Percentiles rank a stretch among this genome's conserved stretches.
Conservation (phyloP, 2,113 vertebrate species). For the Abramis brama region DNA sequence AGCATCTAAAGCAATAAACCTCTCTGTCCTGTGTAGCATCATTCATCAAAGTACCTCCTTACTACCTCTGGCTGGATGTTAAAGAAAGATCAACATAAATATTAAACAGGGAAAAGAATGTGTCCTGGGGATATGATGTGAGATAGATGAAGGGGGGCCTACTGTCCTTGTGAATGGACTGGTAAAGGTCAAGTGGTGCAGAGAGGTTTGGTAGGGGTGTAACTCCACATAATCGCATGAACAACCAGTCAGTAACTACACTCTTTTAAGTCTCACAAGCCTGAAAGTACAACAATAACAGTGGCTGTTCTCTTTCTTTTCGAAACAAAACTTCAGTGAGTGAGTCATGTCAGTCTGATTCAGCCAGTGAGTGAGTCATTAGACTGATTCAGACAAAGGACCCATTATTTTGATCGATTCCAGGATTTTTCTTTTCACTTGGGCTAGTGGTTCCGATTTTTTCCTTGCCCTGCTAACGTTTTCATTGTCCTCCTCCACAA, state of each 20-base stretch:
- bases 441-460: too few species aligned
- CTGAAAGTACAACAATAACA: not conserved
- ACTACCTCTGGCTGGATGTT: not conserved
- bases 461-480: not conserved
- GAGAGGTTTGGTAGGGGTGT: not conserved
- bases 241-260: not conserved
- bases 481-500: not conserved
- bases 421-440: not conserved
- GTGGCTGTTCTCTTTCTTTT: not conserved
- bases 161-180: not conserved
- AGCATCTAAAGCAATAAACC: not conserved
- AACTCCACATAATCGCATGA: not conserved
- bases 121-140: not conserved
- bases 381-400: not conserved
- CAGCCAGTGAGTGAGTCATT: not conserved
- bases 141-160: not conserved
- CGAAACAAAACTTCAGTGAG: not conserved
- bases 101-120: not conserved
- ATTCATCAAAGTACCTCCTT: not conserved
- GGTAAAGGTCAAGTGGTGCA: not conserved
- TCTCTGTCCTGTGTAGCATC: not conserved
- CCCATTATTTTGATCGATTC: not conserved
- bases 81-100: not conserved
- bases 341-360: not conserved
- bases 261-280: not conserved